A percentile compares a stretch with the other conserved stretches of the same genome.
Conservation (phyloP, 2,888 invertebrate species). For the Coremacera marginata region DNA sequence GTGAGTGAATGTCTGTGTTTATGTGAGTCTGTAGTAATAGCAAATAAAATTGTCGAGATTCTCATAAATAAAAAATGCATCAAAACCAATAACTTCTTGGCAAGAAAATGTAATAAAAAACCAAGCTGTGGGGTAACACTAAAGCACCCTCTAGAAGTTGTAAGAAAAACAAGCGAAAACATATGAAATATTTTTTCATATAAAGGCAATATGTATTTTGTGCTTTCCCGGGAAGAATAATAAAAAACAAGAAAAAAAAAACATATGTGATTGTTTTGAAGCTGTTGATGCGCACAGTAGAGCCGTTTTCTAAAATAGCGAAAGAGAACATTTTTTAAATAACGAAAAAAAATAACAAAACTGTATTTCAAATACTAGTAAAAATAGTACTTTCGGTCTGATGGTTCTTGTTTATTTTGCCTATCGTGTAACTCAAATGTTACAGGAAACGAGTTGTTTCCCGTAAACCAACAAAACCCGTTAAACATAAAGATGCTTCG, state of each 20-base stretch:
- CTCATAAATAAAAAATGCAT: slow-evolving; percentile 51
- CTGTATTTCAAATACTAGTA: no score
- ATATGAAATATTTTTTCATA: slow-evolving; percentile 23
- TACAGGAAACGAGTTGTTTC: no score
- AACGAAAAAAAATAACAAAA: no score
- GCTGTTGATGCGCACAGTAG: slow-evolving; percentile 10
- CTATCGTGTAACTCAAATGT: no score
- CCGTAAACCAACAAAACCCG: no score
- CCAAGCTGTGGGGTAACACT: neutral
- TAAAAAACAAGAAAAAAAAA: slow-evolving; percentile 17
- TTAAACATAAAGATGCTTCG: no score
- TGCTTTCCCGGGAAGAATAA: neutral
- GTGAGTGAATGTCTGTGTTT: neutral
- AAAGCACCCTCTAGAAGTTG: neutral
- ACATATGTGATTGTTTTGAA: slow-evolving; percentile 29
- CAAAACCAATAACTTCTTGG: slow-evolving; percentile 48
- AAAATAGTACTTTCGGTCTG: no score
- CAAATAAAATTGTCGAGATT: slow-evolving; percentile 34
- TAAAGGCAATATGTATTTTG: slow-evolving; percentile 2
- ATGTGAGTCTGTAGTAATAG: neutral
- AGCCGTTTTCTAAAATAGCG: neutral
- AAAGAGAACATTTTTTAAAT: neutral
- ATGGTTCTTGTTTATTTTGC: no score
- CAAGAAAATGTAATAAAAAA: slow-evolving; percentile 50
- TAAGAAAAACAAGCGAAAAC: neutral